A percentile compares a stretch with the other conserved stretches of the same genome.
Evolutionary conservation across 2,888 invertebrate genomes (phyloP).

Genomic region (Neoaliturus tenellus): DNA sequence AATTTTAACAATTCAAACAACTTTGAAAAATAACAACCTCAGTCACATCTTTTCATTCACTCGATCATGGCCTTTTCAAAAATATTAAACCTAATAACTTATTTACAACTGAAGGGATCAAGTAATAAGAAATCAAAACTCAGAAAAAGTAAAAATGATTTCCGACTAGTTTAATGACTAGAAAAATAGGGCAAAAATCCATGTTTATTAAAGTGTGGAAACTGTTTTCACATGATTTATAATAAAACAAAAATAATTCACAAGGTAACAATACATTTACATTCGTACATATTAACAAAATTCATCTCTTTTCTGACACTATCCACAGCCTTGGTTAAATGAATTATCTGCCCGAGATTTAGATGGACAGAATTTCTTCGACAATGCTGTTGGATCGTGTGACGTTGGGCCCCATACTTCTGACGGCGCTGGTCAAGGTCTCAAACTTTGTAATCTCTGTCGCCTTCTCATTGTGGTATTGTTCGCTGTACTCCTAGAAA

Average conservation of each 20-base stretch:
- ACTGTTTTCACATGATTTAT: background rate
- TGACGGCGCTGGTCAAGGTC: conserved; percentile 76
- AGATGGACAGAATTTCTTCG: conserved; percentile 81
- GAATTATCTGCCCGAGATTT: background rate
- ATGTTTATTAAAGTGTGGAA: conserved; percentile 21
- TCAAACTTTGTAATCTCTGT: conserved; percentile 78
- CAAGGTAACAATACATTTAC: conserved; percentile 28
- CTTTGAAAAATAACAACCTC: background rate
- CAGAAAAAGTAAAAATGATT: background rate
- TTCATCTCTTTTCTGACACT: conserved; percentile 15
- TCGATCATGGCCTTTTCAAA: background rate
- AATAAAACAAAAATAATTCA: conserved; percentile 31
- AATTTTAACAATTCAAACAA: background rate
- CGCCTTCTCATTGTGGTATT: conserved; percentile 84
- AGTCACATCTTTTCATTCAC: background rate
- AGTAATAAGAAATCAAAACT: background rate
- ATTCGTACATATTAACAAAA: conserved; percentile 32
- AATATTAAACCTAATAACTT: background rate
- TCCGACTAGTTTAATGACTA: background rate
- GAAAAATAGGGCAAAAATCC: background rate
- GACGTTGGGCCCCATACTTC: conserved; percentile 76
- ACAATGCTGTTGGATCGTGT: conserved; percentile 89
- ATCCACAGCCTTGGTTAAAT: conserved; percentile 34
- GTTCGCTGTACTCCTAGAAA: conserved; percentile 84
- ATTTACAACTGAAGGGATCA: background rate